Evolutionary conservation across 2,888 invertebrate species (phyloP), one percentile per base, ranked within the genome.

Genomic region (Colostygia pectinataria): DNA sequence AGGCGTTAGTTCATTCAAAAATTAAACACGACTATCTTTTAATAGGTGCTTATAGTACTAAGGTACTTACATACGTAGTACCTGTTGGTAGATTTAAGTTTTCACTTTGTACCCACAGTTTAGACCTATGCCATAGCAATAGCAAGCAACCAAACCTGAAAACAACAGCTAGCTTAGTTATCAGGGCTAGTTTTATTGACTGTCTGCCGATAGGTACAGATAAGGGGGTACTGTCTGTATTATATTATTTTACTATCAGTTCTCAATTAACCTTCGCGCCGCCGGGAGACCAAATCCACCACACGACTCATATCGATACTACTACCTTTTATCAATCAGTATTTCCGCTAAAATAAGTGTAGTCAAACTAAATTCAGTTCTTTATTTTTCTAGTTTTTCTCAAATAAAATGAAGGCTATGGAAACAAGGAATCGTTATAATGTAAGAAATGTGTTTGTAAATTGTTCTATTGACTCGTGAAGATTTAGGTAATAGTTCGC

Each of bases 201-300:
- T 76, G 77, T 74, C 74, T 68, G 63, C 56, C 60, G 61, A 71
- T 70, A 48, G 53, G 68, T n/a, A n/a, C n/a, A n/a, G 80, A 81
- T 82, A 80, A 76, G 67, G 42, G 55, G 37, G 37, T 36, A 45
- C 43, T 55, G 62, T 66, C 57, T 61, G 27, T 18, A 41, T 51
- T 58, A 5, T 68, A 27, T 27, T 10, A n/a, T n/a, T n/a, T n/a
- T n/a, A n/a, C n/a, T 63, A 36, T 69, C 71, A 68, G 60, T 60
- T 40, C 49, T 63, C 63, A 72, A 74, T 76, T 38, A 75, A 72
- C 65, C 61, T 51, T 43, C 61, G 59, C 67, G 63, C 68, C 67
- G 63, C 68, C 61, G 68, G 59, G 62, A 65, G 57, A 65, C 59
- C 59, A 64, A 65, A 65, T 57, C 25, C 61, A 65, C 62, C n/a